These are phyloP conservation scores for Nymphalis polychloros DNA, from an alignment of 2,888 invertebrate genomes.

Conservation along the genomic window DNA sequence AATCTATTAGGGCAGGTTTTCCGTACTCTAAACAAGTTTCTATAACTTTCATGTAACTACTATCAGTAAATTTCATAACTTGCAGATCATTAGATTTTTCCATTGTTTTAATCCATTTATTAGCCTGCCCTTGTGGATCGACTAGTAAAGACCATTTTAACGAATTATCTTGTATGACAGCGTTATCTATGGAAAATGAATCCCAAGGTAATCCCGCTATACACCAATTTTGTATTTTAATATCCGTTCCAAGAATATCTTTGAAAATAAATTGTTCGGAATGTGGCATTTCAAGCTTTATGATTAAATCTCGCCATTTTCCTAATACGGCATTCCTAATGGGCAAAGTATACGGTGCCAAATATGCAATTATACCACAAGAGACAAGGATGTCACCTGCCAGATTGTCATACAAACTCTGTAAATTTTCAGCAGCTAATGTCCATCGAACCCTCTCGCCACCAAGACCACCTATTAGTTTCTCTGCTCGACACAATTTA, in stretches of 20 bases:
- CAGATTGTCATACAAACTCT: conserved; percentile 88
- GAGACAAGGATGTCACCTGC: conserved; percentile 95
- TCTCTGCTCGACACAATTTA: conserved; percentile 92
- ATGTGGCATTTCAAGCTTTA: conserved; percentile 87
- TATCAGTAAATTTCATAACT: conserved; percentile 87
- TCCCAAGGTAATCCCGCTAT: conserved; percentile 91
- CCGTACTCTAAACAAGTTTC: conserved; percentile 89
- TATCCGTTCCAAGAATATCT: conserved; percentile 90
- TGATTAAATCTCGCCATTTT: conserved; percentile 88
- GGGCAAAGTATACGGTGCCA: conserved; percentile 90
- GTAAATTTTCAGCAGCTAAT: conserved; percentile 87
- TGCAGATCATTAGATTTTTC: conserved; percentile 87
- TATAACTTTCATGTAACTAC: conserved; percentile 88
- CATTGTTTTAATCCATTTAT: conserved; percentile 92
- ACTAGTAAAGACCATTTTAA: conserved; percentile 90
- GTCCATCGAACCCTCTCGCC: conserved; percentile 95
- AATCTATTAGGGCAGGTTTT: conserved; percentile 89
- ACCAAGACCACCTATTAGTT: conserved; percentile 92
- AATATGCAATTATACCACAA: conserved; percentile 93
- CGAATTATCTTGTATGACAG: conserved; percentile 90
- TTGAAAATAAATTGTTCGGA: conserved; percentile 88
- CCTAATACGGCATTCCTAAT: conserved; percentile 82
- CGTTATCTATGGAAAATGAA: conserved; percentile 91
- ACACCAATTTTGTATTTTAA: conserved; percentile 93
- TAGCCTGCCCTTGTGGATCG: conserved; percentile 93